Conservation (phyloP, 2,888 invertebrate species). For the Acleris emargana region DNA sequence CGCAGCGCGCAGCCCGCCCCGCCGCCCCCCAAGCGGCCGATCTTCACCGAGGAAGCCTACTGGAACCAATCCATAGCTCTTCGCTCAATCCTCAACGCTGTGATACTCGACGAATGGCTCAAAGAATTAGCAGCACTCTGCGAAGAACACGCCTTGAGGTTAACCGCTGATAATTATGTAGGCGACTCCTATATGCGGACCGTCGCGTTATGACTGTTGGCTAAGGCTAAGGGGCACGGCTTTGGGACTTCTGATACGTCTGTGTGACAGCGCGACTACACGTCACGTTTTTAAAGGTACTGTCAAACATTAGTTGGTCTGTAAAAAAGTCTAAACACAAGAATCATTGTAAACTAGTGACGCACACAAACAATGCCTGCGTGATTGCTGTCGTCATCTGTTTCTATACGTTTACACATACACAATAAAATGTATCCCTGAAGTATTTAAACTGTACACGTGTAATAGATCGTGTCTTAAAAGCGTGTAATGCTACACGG, state of each 20-base stretch:
- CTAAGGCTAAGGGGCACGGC: constrained; percentile 53
- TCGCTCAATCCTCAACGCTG: constrained; percentile 84
- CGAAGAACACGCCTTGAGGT: constrained; percentile 93
- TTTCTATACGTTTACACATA: no score
- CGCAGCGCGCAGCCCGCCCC: constrained; percentile 50
- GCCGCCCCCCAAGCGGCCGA: constrained; percentile 57
- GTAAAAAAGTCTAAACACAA: no score
- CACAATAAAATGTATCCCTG: no score
- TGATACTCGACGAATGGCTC: constrained; percentile 96
- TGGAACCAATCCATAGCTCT: constrained; percentile 76
- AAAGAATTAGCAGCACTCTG: constrained; percentile 97
- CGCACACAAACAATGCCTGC: no score
- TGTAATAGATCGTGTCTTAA: no score
- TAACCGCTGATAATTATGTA: constrained; percentile 63
- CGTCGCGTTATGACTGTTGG: constrained; percentile 76
- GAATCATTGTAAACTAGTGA: no score
- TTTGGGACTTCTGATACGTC: constrained; percentile 37
- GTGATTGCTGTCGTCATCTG: no score
- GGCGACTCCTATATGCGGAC: constrained; percentile 67
- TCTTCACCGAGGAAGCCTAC: constrained; percentile 73
- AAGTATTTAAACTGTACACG: no score
- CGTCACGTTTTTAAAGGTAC: no score
- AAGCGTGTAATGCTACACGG: no score
- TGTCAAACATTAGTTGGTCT: no score
- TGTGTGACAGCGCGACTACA: constrained; percentile 34